These are phyloP conservation scores for Sylvicapra grimmia DNA, from an alignment of 2,113 vertebrate genomes.

Conservation along the genomic window DNA sequence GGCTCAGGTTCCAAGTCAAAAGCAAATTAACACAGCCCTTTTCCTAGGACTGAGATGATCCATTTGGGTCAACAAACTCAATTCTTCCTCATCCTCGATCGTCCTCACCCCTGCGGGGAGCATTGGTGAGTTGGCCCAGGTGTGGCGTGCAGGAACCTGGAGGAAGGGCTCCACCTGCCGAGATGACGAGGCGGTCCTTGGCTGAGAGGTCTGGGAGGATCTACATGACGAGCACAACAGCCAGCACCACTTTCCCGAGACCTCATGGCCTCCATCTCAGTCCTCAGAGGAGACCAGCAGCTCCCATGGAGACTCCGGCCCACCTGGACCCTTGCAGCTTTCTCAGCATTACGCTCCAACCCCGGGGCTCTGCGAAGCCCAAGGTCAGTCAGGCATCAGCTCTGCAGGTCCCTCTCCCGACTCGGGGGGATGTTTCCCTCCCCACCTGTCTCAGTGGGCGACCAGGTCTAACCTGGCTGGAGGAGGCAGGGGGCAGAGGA, in stretches of 20 bases:
- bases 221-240: fast-evolving
- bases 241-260: too few species aligned
- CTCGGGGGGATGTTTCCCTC: fast-evolving
- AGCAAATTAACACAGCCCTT: background rate
- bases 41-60: background rate
- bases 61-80: background rate
- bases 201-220: fast-evolving
- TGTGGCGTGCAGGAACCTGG: fast-evolving
- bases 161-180: fast-evolving
- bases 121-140: fast-evolving
- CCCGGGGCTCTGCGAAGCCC: background rate
- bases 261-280: background rate
- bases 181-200: fast-evolving
- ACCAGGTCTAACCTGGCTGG: background rate
- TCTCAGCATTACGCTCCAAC: fast-evolving
- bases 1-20: background rate
- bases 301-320: fast-evolving
- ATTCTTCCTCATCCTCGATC: background rate
- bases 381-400: background rate
- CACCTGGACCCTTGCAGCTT: fast-evolving
- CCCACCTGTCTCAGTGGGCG: background rate
- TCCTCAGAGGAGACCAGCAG: background rate
- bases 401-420: fast-evolving
- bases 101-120: fast-evolving
- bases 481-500: background rate